phyloP scores from a whole-genome alignment of 2,113 vertebrate genomes.

The Lipophrys pholis region DNA sequence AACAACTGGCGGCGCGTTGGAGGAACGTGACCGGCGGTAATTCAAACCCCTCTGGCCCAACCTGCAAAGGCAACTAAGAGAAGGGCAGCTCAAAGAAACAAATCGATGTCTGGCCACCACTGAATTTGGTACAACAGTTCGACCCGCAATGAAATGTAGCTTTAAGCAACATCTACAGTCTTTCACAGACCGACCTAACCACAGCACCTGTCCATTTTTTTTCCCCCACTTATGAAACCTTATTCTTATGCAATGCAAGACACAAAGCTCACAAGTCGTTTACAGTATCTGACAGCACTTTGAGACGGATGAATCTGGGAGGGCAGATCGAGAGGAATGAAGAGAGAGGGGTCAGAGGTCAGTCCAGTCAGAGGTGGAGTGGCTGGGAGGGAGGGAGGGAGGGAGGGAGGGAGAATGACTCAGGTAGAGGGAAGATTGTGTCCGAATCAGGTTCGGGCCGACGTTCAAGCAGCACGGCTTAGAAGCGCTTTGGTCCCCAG shows the following conservation, averaged over 20 bases:
- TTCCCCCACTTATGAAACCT: conserved; percentile 14
- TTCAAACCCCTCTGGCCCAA: conserved; percentile 62
- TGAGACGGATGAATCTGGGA: conserved; percentile 59
- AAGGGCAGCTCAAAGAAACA: conserved; percentile 66
- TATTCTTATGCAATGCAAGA: conserved; percentile 57
- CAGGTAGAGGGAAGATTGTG: conserved; percentile 61
- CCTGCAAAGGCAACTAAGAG: conserved; percentile 84
- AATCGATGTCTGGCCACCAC: conserved; percentile 65
- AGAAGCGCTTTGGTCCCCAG: conserved; percentile 99
- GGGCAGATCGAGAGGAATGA: conserved; percentile 46
- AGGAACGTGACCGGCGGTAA: conserved; percentile 60
- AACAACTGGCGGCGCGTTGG: conserved; percentile 41
- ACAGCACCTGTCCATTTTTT: conserved; percentile 29
- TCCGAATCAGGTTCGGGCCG: conserved; percentile 50
- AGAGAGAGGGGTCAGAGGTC: conserved; percentile 75
- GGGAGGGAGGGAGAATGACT: conserved; percentile 8
- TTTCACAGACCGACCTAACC: conserved; percentile 45
- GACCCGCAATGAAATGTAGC: conserved; percentile 70
- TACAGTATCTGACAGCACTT: conserved; percentile 73
- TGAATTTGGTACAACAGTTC: conserved; percentile 77
- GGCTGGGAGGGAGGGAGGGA: background rate
- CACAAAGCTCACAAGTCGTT: conserved; percentile 68
- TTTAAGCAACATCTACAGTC: conserved; percentile 60
- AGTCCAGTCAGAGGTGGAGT: conserved; percentile 46
- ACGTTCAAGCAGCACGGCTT: conserved; percentile 54